These are phyloP conservation scores for Cephalopholis sonnerati DNA, from an alignment of 2,113 vertebrate genomes.

Conservation along the genomic window DNA sequence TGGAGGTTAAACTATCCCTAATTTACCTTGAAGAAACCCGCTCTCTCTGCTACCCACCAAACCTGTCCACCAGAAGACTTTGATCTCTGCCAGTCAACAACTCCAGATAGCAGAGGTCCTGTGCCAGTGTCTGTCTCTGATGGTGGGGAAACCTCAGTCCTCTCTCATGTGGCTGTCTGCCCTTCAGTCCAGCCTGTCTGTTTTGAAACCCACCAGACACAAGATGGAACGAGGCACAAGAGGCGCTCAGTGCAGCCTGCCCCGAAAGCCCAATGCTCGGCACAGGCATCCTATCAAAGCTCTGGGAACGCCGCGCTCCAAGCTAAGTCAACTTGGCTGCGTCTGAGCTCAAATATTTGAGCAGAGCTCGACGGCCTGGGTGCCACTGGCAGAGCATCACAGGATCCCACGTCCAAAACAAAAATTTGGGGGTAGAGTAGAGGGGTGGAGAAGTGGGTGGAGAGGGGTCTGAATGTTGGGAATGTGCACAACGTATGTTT, in stretches of 20 bases:
- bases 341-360: constrained; percentile 76
- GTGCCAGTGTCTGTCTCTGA: constrained; percentile 35
- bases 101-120: constrained; percentile 24
- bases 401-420: constrained; percentile 58
- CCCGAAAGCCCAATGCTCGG: constrained; percentile 22
- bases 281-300: constrained; percentile 64
- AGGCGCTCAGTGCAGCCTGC: constrained; percentile 51
- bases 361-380: constrained; percentile 47
- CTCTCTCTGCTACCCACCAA: constrained; percentile 3
- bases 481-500: constrained; percentile 53
- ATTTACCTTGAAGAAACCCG: constrained; percentile 23
- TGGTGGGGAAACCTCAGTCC: constrained; percentile 39
- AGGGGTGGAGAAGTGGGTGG: constrained; percentile 15
- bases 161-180: constrained; percentile 71
- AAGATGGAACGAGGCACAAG: constrained; percentile 49
- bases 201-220: constrained; percentile 48
- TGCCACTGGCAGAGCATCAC: constrained; percentile 72
- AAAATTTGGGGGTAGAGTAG: constrained; percentile 28
- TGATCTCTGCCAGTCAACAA: constrained; percentile 48
- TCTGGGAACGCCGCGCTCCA: constrained; percentile 53
- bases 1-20: constrained; percentile 9
- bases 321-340: constrained; percentile 74
- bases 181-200: constrained; percentile 52
- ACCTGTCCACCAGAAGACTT: constrained; percentile 8
- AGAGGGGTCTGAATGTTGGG: constrained; percentile 41